Percentiles rank a stretch among this genome's conserved stretches.
These are phyloP conservation scores for Electrophaes corylata DNA, from an alignment of 2,888 invertebrate species.

Conservation along the genomic window DNA sequence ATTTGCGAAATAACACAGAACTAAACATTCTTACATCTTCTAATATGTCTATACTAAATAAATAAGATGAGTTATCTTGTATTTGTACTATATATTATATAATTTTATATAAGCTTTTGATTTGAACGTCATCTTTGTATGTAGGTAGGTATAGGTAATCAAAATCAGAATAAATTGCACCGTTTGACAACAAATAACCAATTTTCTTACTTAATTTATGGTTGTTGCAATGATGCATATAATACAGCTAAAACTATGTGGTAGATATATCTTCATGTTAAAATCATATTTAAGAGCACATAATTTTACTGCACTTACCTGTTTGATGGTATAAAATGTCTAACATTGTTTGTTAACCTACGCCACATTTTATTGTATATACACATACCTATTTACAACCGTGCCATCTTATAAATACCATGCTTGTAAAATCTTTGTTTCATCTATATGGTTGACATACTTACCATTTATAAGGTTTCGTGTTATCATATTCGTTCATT, in stretches of 20 bases:
- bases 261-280: neutral
- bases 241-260: neutral
- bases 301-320: neutral
- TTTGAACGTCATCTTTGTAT: neutral
- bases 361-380: too few relatives aligned
- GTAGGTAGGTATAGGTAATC: neutral
- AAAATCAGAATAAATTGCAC: too few relatives aligned
- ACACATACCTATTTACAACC: too few relatives aligned
- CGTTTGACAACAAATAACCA: too few relatives aligned
- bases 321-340: too few relatives aligned
- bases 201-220: too few relatives aligned
- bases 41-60: constrained; percentile 1
- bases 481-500: too few relatives aligned
- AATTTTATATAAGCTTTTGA: neutral
- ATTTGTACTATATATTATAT: neutral
- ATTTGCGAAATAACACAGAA: constrained; percentile 18
- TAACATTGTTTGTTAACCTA: too few relatives aligned
- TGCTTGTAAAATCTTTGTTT: neutral
- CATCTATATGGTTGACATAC: neutral
- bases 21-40: constrained; percentile 36
- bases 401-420: too few relatives aligned
- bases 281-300: neutral
- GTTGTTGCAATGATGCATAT: too few relatives aligned
- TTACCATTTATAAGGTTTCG: neutral
- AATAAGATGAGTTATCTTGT: neutral